Percentiles rank a stretch among this genome's conserved stretches.
Evolutionary conservation across 2,797 vertebrate species (phyloP).

Genomic region (Megaceryle alcyon): DNA sequence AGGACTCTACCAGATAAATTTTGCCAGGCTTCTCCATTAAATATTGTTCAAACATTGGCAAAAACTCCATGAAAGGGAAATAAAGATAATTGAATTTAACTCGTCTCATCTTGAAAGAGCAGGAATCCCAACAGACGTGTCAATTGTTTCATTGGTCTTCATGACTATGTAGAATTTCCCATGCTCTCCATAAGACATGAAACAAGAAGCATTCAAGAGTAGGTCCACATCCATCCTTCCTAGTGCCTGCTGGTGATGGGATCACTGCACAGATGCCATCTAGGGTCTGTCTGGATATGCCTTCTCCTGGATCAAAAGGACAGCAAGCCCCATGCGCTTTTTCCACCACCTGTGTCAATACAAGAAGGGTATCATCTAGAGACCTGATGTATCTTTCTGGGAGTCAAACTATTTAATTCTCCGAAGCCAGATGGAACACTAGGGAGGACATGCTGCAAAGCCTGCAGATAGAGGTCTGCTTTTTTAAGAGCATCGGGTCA

Average conservation of each 20-base stretch:
- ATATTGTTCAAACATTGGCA: too few species aligned
- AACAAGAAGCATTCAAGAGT: background rate
- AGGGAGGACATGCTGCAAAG: background rate
- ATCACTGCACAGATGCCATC: background rate
- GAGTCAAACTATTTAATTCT: background rate
- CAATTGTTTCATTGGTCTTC: background rate
- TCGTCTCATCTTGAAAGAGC: background rate
- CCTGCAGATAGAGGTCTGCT: fast-evolving
- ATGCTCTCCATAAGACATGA: fast-evolving
- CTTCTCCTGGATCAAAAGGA: background rate
- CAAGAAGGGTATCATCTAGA: background rate
- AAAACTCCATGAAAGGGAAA: too few species aligned
- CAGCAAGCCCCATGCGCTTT: fast-evolving
- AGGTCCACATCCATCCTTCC: background rate
- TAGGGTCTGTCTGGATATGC: background rate
- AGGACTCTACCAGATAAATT: background rate
- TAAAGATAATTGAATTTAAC: too few species aligned
- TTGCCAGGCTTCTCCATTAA: background rate
- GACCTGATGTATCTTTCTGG: fast-evolving
- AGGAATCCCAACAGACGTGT: background rate
- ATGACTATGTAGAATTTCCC: fast-evolving
- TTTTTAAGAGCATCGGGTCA: background rate
- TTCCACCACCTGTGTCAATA: background rate
- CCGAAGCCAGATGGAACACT: background rate
- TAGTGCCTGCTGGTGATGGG: background rate